These are phyloP conservation scores for Creontiades dilutus DNA, from an alignment of 2,888 invertebrate genomes.

Conservation along the genomic window DNA sequence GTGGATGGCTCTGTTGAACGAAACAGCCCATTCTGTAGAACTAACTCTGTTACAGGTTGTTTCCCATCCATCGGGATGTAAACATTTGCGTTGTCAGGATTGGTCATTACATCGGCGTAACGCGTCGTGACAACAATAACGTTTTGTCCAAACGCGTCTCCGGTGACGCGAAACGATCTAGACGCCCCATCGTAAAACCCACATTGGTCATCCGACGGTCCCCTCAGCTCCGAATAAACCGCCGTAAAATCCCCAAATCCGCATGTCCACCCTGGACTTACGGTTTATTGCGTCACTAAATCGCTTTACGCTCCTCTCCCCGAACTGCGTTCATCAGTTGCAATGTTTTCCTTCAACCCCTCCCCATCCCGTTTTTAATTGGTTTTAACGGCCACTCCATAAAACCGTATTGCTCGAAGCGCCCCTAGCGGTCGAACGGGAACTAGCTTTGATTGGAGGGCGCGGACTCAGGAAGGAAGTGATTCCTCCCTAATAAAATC, in stretches of 20 bases:
- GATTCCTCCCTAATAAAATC: conserved; percentile 73
- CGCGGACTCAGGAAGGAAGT: conserved; percentile 61
- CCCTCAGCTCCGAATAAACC: conserved; percentile 27
- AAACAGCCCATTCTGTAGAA: too few relatives aligned
- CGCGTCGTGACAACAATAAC: conserved; percentile 42
- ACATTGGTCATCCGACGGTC: conserved; percentile 44
- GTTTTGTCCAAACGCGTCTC: conserved; percentile 50
- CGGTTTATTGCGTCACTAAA: conserved; percentile 67
- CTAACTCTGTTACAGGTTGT: too few relatives aligned
- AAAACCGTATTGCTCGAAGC: conserved; percentile 65
- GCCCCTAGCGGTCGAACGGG: conserved; percentile 28
- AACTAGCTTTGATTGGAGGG: conserved; percentile 50
- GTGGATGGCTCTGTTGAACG: too few relatives aligned
- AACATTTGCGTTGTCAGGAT: not conserved
- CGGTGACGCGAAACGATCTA: conserved; percentile 45
- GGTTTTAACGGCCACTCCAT: conserved; percentile 68
- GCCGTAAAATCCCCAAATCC: conserved; percentile 69
- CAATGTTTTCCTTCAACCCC: conserved; percentile 48
- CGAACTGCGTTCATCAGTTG: conserved; percentile 57
- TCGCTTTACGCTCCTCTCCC: conserved; percentile 59
- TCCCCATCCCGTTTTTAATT: conserved; percentile 34
- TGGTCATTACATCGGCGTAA: conserved; percentile 37
- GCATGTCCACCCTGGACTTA: conserved; percentile 52
- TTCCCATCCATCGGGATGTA: not conserved
- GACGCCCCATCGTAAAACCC: conserved; percentile 56